A percentile compares a stretch with the other conserved stretches of the same genome.
Conservation (phyloP, 2,113 vertebrate species). For the Colius striatus region DNA sequence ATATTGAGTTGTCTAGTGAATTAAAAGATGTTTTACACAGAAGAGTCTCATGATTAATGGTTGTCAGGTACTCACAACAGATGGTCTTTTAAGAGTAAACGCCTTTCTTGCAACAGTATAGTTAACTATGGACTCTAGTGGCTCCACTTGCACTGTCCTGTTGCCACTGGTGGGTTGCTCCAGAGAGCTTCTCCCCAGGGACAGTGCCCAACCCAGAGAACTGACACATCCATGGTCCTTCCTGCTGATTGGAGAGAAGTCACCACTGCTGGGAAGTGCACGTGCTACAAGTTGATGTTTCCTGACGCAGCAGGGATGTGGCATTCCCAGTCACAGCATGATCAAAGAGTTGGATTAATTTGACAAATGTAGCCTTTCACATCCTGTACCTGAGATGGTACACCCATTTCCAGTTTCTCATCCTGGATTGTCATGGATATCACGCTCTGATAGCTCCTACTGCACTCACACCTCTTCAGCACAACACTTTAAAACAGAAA, state of each 20-base stretch:
- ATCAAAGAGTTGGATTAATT: not conserved
- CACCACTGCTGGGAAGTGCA: not conserved
- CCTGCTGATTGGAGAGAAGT: not conserved
- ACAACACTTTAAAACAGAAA: not conserved
- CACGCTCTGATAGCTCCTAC: not conserved
- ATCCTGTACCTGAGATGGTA: not conserved
- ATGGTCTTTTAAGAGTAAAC: not conserved
- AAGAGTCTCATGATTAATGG: not conserved
- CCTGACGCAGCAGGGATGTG: not conserved
- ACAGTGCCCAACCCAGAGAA: not conserved
- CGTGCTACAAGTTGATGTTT: not conserved
- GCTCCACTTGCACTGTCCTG: not conserved
- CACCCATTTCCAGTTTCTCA: conserved; percentile 20
- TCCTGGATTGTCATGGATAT: not conserved
- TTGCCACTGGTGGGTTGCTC: not conserved
- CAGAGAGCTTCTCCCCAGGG: not conserved
- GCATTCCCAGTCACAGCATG: not conserved
- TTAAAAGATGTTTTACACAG: not conserved
- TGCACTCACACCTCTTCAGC: not conserved
- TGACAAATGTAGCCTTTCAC: not conserved
- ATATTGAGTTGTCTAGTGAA: not conserved
- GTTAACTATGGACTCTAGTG: not conserved
- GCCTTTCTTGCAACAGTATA: too few relatives aligned
- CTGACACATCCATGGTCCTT: not conserved
- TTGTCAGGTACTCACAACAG: not conserved